Evolutionary conservation across 2,113 vertebrate genomes (phyloP).

Genomic region (Arizona elegans): DNA sequence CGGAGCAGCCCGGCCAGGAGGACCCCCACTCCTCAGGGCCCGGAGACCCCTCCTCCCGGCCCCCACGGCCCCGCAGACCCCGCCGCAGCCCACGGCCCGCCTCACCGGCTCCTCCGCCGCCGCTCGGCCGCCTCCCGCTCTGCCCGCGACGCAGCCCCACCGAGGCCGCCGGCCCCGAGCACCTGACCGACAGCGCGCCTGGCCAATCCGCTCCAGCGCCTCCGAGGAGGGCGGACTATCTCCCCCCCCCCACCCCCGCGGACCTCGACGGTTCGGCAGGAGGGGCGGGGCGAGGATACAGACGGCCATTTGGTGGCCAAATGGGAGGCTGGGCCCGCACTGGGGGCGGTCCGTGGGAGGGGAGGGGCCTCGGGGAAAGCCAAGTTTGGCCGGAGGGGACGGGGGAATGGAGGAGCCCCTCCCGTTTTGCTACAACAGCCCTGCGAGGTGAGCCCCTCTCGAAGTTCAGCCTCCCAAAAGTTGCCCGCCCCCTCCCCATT

Average conservation of each 20-base stretch:
- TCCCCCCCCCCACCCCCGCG: neutral
- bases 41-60: neutral
- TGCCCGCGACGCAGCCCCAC: neutral
- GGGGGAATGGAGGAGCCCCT: neutral
- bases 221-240: neutral
- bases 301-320: neutral
- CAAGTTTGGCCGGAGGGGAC: neutral
- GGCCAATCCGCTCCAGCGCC: constrained; percentile 36
- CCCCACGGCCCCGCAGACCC: neutral
- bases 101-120: neutral
- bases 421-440: neutral
- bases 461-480: neutral
- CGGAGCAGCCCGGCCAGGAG: neutral
- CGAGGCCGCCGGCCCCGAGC: fast-evolving
- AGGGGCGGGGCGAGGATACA: neutral
- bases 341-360: neutral
- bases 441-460: neutral
- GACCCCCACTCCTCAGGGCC: neutral
- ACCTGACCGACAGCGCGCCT: neutral
- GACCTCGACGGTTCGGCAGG: constrained; percentile 1
- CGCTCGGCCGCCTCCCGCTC: neutral
- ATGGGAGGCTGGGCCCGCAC: neutral
- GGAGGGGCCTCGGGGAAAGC: neutral
- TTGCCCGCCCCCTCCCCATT: neutral
- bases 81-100: neutral